These are phyloP conservation scores for Sphaeridia pumilis DNA, from an alignment of 2,888 invertebrate species.

Conservation along the genomic window DNA sequence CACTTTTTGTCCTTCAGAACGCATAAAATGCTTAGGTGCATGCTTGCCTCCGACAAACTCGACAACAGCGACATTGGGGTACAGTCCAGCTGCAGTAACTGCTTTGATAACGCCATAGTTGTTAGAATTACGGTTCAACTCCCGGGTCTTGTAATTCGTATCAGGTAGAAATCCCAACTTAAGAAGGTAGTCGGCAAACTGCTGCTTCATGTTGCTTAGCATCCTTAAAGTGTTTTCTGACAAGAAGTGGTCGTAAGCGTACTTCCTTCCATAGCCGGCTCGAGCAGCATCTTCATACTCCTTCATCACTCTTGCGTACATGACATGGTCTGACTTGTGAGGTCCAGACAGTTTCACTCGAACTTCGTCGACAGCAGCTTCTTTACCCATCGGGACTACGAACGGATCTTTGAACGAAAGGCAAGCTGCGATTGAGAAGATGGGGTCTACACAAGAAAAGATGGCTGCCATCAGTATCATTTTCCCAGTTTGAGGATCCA, in stretches of 20 bases:
- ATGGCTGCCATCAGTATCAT: slow-evolving; percentile 78
- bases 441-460: slow-evolving; percentile 81
- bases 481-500: slow-evolving; percentile 83
- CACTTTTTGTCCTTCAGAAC: slow-evolving; percentile 40
- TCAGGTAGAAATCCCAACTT: slow-evolving; percentile 62
- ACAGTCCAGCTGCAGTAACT: slow-evolving; percentile 73
- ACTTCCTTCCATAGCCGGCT: slow-evolving; percentile 42
- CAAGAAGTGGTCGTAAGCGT: slow-evolving; percentile 63
- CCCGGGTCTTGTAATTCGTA: slow-evolving; percentile 45
- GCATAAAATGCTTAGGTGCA: background rate
- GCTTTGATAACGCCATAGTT: slow-evolving; percentile 71
- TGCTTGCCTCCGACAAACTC: background rate
- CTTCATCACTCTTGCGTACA: slow-evolving; percentile 50
- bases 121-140: slow-evolving; percentile 59
- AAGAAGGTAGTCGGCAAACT: slow-evolving; percentile 60
- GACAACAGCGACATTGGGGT: slow-evolving; percentile 66
- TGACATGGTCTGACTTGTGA: slow-evolving; percentile 10
- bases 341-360: background rate
- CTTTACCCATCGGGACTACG: slow-evolving; percentile 50
- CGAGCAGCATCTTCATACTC: slow-evolving; percentile 47
- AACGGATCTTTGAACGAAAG: slow-evolving; percentile 80
- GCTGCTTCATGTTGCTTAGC: slow-evolving; percentile 64
- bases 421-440: slow-evolving; percentile 73
- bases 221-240: slow-evolving; percentile 51
- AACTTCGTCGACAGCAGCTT: slow-evolving; percentile 8